Evolutionary conservation across 2,888 invertebrate species (phyloP).

Genomic region (Zaprionus obscuricornis): DNA sequence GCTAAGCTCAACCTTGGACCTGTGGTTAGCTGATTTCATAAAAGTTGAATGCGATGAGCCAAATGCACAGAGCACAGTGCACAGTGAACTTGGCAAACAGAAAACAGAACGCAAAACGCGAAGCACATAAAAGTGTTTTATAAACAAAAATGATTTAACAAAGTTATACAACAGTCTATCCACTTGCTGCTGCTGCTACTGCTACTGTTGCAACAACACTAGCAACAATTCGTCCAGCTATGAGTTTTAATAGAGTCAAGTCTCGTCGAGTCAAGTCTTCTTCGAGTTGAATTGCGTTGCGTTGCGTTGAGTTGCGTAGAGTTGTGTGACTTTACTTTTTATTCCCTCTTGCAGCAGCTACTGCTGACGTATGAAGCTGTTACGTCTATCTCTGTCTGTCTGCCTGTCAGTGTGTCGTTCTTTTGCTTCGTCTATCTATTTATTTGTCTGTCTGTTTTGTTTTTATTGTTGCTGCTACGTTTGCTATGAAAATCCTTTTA

Average conservation of each 20-base stretch:
- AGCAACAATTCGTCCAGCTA: too few relatives aligned
- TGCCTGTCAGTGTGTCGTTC: too few relatives aligned
- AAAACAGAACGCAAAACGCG: conserved; percentile 9
- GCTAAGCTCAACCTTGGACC: conserved; percentile 25
- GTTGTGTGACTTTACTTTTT: too few relatives aligned
- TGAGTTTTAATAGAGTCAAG: too few relatives aligned
- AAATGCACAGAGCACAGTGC: background rate
- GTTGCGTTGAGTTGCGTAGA: too few relatives aligned
- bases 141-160: conserved; percentile 73
- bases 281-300: too few relatives aligned
- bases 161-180: conserved; percentile 39
- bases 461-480: conserved; percentile 13
- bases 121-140: conserved; percentile 56
- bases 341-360: too few relatives aligned
- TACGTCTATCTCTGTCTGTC: background rate
- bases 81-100: background rate
- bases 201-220: conserved; percentile 17
- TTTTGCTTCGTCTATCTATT: background rate
- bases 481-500: conserved; percentile 63
- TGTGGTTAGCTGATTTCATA: conserved; percentile 42
- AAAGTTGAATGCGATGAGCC: background rate
- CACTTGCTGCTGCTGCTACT: background rate
- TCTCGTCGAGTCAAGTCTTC: too few relatives aligned
- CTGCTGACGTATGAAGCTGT: too few relatives aligned
- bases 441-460: conserved; percentile 1